Evolutionary conservation across 2,888 invertebrate species (phyloP).

Genomic region (Allacma fusca): DNA sequence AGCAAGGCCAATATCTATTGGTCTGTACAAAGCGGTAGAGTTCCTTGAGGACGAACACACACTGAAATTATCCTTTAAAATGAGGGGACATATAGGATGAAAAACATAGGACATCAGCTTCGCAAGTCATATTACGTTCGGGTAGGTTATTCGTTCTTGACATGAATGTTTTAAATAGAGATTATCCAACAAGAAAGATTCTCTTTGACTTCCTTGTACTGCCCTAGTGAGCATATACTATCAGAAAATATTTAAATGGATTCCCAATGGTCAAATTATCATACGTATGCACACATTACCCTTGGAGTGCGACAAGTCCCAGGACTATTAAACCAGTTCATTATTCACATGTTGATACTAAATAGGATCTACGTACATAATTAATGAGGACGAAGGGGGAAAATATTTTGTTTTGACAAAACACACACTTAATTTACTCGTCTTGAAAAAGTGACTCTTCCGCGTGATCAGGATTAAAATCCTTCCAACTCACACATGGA

Average conservation of each 20-base stretch:
- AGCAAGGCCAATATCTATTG: no score
- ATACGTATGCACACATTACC: neutral
- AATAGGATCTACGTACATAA: neutral
- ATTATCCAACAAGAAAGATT: neutral
- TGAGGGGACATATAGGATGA: no score
- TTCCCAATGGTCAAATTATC: conserved; percentile 20
- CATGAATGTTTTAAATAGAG: conserved; percentile 1
- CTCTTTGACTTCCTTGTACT: neutral
- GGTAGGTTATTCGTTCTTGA: conserved; percentile 21
- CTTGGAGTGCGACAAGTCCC: neutral
- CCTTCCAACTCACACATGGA: no score
- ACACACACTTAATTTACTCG: no score
- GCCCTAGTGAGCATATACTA: no score
- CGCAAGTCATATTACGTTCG: neutral
- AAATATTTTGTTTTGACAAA: neutral
- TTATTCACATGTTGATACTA: neutral
- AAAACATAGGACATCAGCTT: neutral
- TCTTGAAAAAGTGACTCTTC: neutral
- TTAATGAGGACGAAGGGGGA: no score
- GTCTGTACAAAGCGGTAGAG: no score
- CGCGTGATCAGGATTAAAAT: no score
- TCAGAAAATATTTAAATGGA: neutral
- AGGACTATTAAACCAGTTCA: neutral
- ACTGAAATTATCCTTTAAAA: no score
- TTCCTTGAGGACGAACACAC: no score